Conservation (phyloP, 1,140 invertebrate species). For the Lysiphlebus fabarum region DNA sequence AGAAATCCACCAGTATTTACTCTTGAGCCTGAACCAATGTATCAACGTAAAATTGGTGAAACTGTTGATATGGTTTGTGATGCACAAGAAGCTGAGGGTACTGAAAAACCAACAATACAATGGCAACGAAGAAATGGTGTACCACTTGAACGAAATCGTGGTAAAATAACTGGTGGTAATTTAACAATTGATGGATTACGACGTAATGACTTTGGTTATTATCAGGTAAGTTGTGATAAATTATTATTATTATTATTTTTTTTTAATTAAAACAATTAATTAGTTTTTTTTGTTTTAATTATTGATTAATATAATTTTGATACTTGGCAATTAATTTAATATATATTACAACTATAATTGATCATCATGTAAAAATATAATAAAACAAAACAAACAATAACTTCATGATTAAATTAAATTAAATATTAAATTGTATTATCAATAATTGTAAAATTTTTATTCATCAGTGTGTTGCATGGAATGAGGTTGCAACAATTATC, state of each 20-base stretch:
- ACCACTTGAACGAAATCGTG: slow-evolving; percentile 75
- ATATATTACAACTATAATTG: too few relatives aligned
- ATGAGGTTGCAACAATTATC: slow-evolving; percentile 91
- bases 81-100: slow-evolving; percentile 84
- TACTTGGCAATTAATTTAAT: too few relatives aligned
- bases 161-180: slow-evolving; percentile 78
- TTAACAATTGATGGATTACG: slow-evolving; percentile 85
- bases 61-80: slow-evolving; percentile 92
- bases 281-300: too few relatives aligned
- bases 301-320: too few relatives aligned
- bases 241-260: too few relatives aligned
- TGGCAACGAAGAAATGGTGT: slow-evolving; percentile 86
- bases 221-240: slow-evolving; percentile 53
- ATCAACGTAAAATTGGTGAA: slow-evolving; percentile 84
- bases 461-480: slow-evolving; percentile 92
- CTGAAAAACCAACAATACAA: slow-evolving; percentile 82
- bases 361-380: too few relatives aligned
- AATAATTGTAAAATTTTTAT: too few relatives aligned
- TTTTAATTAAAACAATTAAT: too few relatives aligned
- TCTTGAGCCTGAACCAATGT: slow-evolving; percentile 78
- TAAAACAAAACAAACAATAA: too few relatives aligned
- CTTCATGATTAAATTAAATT: too few relatives aligned
- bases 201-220: slow-evolving; percentile 88
- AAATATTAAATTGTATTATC: too few relatives aligned
- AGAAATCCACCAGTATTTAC: slow-evolving; percentile 85